Conservation (phyloP, 1,140 invertebrate genomes). For the Drepana arcuata region DNA sequence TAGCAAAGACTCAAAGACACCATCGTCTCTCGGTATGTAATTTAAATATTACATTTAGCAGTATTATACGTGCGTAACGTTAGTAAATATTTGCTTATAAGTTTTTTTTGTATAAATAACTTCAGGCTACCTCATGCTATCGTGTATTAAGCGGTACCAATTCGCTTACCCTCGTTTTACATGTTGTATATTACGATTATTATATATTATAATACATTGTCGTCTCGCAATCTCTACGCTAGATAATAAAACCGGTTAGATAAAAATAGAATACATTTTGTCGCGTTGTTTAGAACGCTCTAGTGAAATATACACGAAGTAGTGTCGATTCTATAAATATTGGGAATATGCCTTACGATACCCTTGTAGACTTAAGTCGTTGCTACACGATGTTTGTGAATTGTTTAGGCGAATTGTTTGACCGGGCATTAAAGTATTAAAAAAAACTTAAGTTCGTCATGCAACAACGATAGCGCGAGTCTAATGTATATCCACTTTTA, state of each 20-base stretch:
- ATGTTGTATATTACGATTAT: not conserved
- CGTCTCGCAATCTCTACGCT: not conserved
- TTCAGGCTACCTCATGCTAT: conserved; percentile 57
- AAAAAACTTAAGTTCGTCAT: no score
- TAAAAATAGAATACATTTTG: conserved; percentile 4
- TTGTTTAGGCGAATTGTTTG: no score
- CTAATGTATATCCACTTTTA: no score
- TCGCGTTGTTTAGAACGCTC: conserved; percentile 17
- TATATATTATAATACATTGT: no score
- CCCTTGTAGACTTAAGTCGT: conserved; percentile 22
- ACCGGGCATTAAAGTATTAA: no score
- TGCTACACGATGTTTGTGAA: conserved; percentile 9
- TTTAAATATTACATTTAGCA: conserved; percentile 45
- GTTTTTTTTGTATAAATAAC: conserved; percentile 34
- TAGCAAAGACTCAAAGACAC: no score
- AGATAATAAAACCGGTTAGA: not conserved
- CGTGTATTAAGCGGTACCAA: conserved; percentile 29
- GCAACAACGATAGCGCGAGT: no score
- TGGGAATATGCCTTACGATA: conserved; percentile 23
- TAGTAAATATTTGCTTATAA: conserved; percentile 25
- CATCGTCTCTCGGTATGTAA: conserved; percentile 4
- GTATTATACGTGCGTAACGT: conserved; percentile 47
- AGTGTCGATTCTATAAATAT: conserved; percentile 12
- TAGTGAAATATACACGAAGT: conserved; percentile 23
- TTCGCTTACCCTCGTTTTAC: conserved; percentile 5